Percentiles rank a stretch among this genome's conserved stretches.
Conservation (phyloP, 2,113 vertebrate genomes). For the Rousettus leschenaultii region DNA sequence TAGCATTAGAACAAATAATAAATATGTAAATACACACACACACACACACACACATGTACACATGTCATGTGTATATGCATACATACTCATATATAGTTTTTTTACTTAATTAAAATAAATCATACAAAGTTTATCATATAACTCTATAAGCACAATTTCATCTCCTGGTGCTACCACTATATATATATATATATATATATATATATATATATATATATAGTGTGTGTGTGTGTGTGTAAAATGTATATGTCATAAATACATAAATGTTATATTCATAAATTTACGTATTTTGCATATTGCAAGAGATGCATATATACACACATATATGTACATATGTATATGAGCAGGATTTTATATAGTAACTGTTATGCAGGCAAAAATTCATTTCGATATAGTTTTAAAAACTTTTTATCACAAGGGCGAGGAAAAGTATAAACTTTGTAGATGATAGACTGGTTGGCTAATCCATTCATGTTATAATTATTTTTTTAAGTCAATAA, state of each 20-base stretch:
- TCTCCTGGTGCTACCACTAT: not conserved
- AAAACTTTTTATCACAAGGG: not conserved
- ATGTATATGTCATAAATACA: not conserved
- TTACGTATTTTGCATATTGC: not conserved
- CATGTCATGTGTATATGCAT: not conserved
- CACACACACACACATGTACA: not conserved
- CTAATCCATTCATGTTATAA: not conserved
- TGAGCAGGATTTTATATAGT: not conserved
- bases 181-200: too few relatives aligned
- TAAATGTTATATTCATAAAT: not conserved
- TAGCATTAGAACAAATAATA: not conserved
- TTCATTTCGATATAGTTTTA: not conserved
- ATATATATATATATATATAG: too few relatives aligned
- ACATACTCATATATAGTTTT: not conserved
- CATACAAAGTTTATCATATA: not conserved
- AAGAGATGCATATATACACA: not conserved
- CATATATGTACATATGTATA: not conserved
- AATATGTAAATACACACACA: not conserved
- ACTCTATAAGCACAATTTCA: not conserved
- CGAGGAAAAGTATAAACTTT: constrained; percentile 4
- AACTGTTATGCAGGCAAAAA: not conserved
- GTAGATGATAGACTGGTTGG: not conserved
- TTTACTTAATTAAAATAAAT: not conserved
- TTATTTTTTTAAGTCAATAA: not conserved
- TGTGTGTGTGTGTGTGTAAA: not conserved